Evolutionary conservation across 2,797 vertebrate species (phyloP), one percentile per base, ranked within the genome.

Genomic region (Enteromius trimaculatus): DNA sequence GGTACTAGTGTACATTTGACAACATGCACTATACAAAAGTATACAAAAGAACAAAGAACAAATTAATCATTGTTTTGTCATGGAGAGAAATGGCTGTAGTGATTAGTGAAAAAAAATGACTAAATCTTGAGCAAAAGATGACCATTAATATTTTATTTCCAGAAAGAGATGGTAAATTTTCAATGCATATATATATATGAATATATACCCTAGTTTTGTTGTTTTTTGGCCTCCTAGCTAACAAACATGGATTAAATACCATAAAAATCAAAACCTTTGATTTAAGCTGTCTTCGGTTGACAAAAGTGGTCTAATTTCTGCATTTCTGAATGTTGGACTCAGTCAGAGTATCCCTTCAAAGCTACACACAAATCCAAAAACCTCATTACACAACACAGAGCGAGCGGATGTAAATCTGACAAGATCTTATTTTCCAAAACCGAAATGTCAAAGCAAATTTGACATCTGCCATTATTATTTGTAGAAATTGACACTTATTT

Each of bases 401-500:
- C 49, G 71, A 86, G 64, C 53, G 37, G 77, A 86, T 14, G 16
- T 62, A 84, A 79, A 85, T 72, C 19, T 47, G 69, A 80, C 70
- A 80, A 81, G 64, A 76, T 76, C 21, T 71, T 42, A 82, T 80
- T 84, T 83, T 84, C 66, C 68, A 60, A 51, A 69, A 62, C 82
- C 13, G 55, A 87, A 85, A 84, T 66, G 42, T 71, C 77, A 81
- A 84, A 77, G 81, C 44, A 85, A 80, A 84, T 79, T 76, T 39
- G 66, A 85, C 81, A 84, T 86, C 81, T 88, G 76, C 81, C 86
- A 87, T 77, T 82, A 85, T 84, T 71, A 81, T 80, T 80, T 72
- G 31, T 58, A 31, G 49, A 74, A 84, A 84, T 79, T 82, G 55
- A 70, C 79, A 86, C 84, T 88, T 82, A 80, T 86, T 88, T 80